Base-by-base conservation (phyloP, 2,113 vertebrate species). In the Salvelinus alpinus region DNA sequence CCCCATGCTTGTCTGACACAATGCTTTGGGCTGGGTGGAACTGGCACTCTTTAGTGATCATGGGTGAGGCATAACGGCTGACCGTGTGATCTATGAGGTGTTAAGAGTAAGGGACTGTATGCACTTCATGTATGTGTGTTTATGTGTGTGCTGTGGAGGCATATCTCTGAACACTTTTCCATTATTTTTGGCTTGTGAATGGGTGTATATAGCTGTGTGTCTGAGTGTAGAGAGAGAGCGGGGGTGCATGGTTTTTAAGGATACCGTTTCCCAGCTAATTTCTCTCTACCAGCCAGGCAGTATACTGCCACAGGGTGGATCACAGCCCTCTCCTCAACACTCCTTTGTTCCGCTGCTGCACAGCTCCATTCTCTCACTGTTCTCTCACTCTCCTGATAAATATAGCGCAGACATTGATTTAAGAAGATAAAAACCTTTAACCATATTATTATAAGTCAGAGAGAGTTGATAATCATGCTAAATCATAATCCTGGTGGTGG, bases 351-450 rank as follows among this genome's bases (percentile, higher is more conserved):
- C 80, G 44, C 60, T 72, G 64, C 75, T 81, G 29, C 69, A 64
- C 34, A 66, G 77, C 76, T 13, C 75, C 54, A 22, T 84, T 70
- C 9, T 74, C 25, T 29, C 62, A 25, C 44, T 67, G 62, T 57
- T 51, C 59, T 69, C 59, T 64, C 13, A 1, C 29, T 70, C 60
- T 78, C 64, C 65, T 71, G 71, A 83, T 78, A 54, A 65, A 74
- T 22, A 67, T 51, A 38, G 68, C 77, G 16, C 71, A 70, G 2
- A 20, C 78, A 89, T 81, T 80, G 82, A 87, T 88, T 78, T 66
- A 72, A 73, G 24, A 67, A 75, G 13, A 22, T 25, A 70, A 22
- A 25, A 70, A 34, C n/a, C 67, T 64, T 66, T 16, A 76, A 34
- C 25, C 47, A 75, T 13, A 48, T 57, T 22, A 66, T 27, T 62